Evolutionary conservation across 2,888 invertebrate species (phyloP).

Genomic region (Diaperis boleti): DNA sequence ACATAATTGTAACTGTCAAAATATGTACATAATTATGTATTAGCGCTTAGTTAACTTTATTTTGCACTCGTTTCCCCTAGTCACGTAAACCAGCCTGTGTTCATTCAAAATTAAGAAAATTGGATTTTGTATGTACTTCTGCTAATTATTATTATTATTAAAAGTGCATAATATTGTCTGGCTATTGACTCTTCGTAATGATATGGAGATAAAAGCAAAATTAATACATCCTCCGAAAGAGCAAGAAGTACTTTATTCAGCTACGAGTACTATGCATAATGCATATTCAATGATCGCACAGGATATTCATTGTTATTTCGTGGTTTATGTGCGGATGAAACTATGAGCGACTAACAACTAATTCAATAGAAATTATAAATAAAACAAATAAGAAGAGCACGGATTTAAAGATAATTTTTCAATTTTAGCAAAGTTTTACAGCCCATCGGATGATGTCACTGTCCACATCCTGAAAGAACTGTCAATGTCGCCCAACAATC

Average conservation of each 20-base stretch:
- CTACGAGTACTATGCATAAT: slow-evolving; percentile 27
- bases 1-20: too few relatives aligned
- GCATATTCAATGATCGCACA: slow-evolving; percentile 32
- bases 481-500: background rate
- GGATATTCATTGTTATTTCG: slow-evolving; percentile 33
- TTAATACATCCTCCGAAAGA: slow-evolving; percentile 12
- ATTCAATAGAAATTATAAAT: too few relatives aligned
- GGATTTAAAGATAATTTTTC: too few relatives aligned
- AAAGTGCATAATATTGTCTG: slow-evolving; percentile 20
- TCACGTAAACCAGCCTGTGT: background rate
- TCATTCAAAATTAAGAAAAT: background rate
- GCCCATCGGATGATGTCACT: slow-evolving; percentile 6
- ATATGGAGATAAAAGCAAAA: slow-evolving; percentile 27
- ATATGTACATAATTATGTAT: too few relatives aligned
- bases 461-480: background rate
- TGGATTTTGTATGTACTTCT: background rate
- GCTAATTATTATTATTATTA: slow-evolving; percentile 28
- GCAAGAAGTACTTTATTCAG: slow-evolving; percentile 25
- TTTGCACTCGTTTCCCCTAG: too few relatives aligned
- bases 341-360: too few relatives aligned
- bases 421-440: too few relatives aligned
- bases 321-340: background rate
- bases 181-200: slow-evolving; percentile 25
- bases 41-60: too few relatives aligned
- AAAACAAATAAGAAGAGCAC: too few relatives aligned